Conservation (phyloP, 1,140 invertebrate genomes). For the Drosophila persimilis region DNA sequence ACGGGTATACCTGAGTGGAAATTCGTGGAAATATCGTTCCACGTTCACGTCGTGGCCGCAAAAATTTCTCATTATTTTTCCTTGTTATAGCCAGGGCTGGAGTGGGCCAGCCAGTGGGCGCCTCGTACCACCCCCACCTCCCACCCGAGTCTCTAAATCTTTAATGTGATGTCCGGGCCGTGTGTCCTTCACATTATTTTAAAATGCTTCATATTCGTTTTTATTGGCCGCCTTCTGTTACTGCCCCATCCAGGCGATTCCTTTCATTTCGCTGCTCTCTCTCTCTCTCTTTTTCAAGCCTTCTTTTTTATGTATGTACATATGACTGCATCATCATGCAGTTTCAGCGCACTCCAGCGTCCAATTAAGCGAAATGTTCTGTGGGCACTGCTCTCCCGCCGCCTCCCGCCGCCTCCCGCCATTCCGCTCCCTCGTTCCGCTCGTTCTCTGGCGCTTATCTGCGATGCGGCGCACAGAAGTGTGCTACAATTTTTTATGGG, state of each 20-base stretch:
- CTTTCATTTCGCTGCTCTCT: background rate
- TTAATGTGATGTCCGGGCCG: constrained; percentile 32
- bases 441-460: constrained; percentile 32
- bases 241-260: background rate
- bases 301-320: constrained; percentile 49
- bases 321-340: constrained; percentile 77
- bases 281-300: constrained; percentile 17
- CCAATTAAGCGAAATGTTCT: constrained; percentile 80
- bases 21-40: too few relatives aligned
- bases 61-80: too few relatives aligned
- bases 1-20: too few relatives aligned
- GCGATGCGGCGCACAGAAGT: constrained; percentile 68
- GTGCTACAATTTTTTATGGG: constrained; percentile 78
- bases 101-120: background rate
- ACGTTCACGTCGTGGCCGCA: too few relatives aligned
- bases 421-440: background rate
- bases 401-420: background rate
- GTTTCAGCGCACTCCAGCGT: constrained; percentile 73
- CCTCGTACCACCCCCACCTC: too few relatives aligned
- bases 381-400: constrained; percentile 49
- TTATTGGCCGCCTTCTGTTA: constrained; percentile 29
- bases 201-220: constrained; percentile 53
- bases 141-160: constrained; percentile 26
- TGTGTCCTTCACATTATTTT: constrained; percentile 50
- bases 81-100: background rate